Evolutionary conservation across 2,888 invertebrate species (phyloP).

Genomic region (Spicauda simplicius): DNA sequence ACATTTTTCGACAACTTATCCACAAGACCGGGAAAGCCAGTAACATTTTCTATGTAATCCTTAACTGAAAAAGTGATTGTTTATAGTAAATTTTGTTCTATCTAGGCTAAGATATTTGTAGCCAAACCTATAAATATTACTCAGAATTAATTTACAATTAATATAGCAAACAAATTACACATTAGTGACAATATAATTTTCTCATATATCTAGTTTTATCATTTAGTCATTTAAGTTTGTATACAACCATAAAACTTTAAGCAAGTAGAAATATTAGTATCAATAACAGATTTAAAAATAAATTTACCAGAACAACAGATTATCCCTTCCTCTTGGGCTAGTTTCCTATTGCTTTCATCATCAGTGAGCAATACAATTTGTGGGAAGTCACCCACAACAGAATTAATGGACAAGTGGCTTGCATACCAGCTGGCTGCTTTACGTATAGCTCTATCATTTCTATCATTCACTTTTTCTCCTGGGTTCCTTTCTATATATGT

Average conservation of each 20-base stretch:
- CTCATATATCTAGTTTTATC: too few species aligned
- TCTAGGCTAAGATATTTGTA: too few species aligned
- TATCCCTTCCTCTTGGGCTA: conserved; percentile 89
- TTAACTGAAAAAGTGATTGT: conserved; percentile 77
- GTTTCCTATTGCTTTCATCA: conserved; percentile 90
- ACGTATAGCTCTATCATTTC: conserved; percentile 96
- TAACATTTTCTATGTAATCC: conserved; percentile 91
- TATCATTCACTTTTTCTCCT: conserved; percentile 94
- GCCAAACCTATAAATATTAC: too few species aligned
- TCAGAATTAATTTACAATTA: too few species aligned
- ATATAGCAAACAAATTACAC: too few species aligned
- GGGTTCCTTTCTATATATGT: conserved; percentile 93
- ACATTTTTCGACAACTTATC: conserved; percentile 92
- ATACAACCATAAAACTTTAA: too few species aligned
- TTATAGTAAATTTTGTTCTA: too few species aligned
- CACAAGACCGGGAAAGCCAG: conserved; percentile 87
- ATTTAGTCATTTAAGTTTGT: too few species aligned
- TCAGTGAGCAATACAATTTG: conserved; percentile 92
- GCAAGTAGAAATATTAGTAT: too few species aligned
- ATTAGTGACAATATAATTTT: too few species aligned
- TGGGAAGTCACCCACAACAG: conserved; percentile 64
- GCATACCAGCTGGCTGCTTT: conserved; percentile 93
- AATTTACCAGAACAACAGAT: conserved; percentile 87
- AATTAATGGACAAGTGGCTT: conserved; percentile 85
- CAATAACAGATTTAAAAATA: too few species aligned